Conservation (phyloP, 2,113 vertebrate species). For the Alaudala cheleensis region DNA sequence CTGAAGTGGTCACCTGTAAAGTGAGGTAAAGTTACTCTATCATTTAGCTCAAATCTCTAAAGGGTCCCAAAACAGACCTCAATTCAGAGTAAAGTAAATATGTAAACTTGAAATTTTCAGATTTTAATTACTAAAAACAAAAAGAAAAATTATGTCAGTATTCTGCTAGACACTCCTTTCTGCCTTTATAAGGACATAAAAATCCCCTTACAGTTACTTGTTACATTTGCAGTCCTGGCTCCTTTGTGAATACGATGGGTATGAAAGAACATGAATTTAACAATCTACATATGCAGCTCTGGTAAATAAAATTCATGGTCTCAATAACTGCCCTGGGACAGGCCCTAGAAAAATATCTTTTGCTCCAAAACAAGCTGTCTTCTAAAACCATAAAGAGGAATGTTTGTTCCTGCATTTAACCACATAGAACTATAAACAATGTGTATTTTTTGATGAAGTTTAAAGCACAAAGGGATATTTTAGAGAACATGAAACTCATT, state of each 20-base stretch:
- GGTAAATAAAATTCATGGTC: neutral
- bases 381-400: neutral
- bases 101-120: no score
- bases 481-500: neutral
- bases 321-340: neutral
- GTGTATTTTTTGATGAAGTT: neutral
- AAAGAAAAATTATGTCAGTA: no score
- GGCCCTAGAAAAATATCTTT: neutral
- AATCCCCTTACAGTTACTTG: neutral
- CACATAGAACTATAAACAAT: neutral
- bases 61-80: no score
- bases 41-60: no score
- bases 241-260: neutral
- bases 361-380: neutral
- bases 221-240: neutral
- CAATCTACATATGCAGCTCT: neutral
- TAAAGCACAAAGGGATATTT: neutral
- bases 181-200: no score
- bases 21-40: neutral
- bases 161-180: no score
- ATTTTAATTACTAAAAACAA: no score
- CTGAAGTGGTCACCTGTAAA: neutral
- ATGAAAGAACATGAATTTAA: neutral
- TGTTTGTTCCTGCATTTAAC: neutral
- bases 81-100: no score